Evolutionary conservation across 2,113 vertebrate genomes (phyloP).

Genomic region (Nesospiza acunhae): DNA sequence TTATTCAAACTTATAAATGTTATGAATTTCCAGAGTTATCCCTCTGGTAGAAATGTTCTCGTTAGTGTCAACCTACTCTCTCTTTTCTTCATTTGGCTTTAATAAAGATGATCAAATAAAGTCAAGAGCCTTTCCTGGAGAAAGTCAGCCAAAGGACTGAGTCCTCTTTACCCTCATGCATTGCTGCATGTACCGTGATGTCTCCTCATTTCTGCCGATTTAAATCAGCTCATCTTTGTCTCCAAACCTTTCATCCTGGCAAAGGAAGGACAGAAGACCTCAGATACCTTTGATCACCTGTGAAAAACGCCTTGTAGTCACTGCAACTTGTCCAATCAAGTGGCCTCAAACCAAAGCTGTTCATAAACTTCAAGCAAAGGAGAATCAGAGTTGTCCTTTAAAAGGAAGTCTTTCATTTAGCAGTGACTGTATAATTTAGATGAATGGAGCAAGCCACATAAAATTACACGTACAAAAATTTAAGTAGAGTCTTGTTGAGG

Average conservation of each 20-base stretch:
- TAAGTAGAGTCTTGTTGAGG: slow-evolving; percentile 69
- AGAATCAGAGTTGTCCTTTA: slow-evolving; percentile 33
- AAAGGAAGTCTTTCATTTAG: slow-evolving; percentile 43
- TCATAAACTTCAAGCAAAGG: slow-evolving; percentile 27
- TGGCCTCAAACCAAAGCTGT: slow-evolving; percentile 14
- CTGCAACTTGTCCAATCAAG: neutral
- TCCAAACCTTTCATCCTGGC: neutral
- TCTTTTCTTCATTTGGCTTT: slow-evolving; percentile 12
- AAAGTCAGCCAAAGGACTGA: neutral
- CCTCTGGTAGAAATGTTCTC: neutral
- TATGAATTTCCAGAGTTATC: neutral
- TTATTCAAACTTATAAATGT: neutral
- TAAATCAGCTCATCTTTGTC: neutral
- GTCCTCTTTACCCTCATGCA: neutral
- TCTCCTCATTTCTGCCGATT: neutral
- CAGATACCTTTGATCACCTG: neutral
- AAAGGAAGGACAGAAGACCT: slow-evolving; percentile 12
- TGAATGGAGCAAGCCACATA: slow-evolving; percentile 35
- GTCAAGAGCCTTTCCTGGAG: neutral
- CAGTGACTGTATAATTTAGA: slow-evolving; percentile 31
- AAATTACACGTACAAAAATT: slow-evolving; percentile 61
- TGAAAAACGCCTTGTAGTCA: neutral
- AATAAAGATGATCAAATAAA: neutral
- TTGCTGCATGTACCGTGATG: neutral
- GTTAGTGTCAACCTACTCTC: neutral